Evolutionary conservation across 2,113 vertebrate species (phyloP).

Genomic region (Indri indri): DNA sequence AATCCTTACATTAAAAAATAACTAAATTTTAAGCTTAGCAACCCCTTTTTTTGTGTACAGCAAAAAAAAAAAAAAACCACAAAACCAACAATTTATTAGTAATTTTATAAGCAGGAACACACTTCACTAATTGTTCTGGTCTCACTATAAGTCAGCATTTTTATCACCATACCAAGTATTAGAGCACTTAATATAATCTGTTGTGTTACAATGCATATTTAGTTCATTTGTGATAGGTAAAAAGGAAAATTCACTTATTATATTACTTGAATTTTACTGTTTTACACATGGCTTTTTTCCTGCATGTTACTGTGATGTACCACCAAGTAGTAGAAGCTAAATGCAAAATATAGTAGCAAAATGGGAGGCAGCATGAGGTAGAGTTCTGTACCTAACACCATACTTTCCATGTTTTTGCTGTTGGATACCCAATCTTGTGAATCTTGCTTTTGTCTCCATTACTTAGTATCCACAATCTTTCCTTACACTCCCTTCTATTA

Average conservation of each 20-base stretch:
- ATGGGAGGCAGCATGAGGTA: background rate
- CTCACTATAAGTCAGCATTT: background rate
- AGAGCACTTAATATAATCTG: background rate
- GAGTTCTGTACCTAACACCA: background rate
- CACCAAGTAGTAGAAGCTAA: background rate
- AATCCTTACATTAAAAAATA: background rate
- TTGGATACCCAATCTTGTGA: background rate
- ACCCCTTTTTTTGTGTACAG: background rate
- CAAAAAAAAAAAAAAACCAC: background rate
- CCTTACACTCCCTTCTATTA: background rate
- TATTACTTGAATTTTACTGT: background rate
- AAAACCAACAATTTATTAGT: background rate
- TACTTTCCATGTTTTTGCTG: accelerated
- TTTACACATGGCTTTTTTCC: background rate
- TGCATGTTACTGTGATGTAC: background rate
- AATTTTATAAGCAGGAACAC: background rate
- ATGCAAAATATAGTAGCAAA: background rate
- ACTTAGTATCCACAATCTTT: background rate
- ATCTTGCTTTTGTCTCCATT: background rate
- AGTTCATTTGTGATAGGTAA: background rate
- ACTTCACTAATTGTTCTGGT: background rate
- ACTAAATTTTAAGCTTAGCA: background rate
- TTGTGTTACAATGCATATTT: background rate
- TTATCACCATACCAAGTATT: background rate
- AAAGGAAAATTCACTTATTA: background rate